Conservation (phyloP, 2,888 invertebrate genomes). For the Polyommatus icarus region DNA sequence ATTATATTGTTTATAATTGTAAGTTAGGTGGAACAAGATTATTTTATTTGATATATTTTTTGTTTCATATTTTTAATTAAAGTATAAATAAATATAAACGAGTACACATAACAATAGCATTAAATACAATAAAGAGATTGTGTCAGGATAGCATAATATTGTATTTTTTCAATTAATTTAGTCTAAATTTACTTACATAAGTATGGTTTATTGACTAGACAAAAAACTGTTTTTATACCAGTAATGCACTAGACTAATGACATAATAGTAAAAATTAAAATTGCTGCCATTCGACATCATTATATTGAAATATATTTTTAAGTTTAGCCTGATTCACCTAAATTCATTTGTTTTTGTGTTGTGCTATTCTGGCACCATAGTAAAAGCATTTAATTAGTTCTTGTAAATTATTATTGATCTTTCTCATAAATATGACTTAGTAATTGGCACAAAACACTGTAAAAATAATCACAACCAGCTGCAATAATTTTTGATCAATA, state of each 20-base stretch:
- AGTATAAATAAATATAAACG: constrained; percentile 23
- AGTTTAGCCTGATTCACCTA: neutral
- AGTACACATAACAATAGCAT: constrained; percentile 26
- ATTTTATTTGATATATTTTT: constrained; percentile 56
- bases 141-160: constrained; percentile 8
- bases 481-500: constrained; percentile 70
- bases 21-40: constrained; percentile 72
- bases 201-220: neutral
- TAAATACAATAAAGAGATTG: constrained; percentile 12
- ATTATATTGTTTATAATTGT: constrained; percentile 76
- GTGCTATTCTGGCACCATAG: constrained; percentile 4
- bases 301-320: neutral
- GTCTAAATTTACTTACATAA: neutral
- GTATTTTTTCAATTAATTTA: neutral
- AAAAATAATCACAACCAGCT: constrained; percentile 75
- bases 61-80: constrained; percentile 33
- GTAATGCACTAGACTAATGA: neutral
- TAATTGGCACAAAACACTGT: constrained; percentile 74
- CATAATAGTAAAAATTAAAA: neutral
- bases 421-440: constrained; percentile 49
- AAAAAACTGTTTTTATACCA: neutral
- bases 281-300: neutral
- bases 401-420: constrained; percentile 30
- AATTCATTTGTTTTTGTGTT: neutral
- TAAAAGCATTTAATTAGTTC: constrained; percentile 31